phyloP scores from a whole-genome alignment of 2,113 vertebrate species.

The Salvelinus fontinalis region DNA sequence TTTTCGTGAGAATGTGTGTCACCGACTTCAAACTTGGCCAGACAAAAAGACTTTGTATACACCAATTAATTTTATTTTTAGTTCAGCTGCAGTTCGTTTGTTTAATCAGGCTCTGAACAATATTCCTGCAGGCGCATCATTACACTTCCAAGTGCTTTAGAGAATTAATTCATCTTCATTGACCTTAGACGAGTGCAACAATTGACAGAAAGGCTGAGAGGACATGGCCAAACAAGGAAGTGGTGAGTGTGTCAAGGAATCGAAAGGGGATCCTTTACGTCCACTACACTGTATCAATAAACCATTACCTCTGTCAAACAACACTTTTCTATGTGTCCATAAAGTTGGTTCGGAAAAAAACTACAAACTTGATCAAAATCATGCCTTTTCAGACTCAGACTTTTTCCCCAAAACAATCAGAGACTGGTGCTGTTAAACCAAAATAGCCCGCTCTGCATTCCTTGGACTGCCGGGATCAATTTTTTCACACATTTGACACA shows the following conservation, averaged over 20 bases:
- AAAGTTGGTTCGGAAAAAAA: background rate
- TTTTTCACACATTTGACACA: constrained; percentile 43
- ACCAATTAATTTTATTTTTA: constrained; percentile 9
- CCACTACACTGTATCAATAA: background rate
- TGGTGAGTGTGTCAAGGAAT: background rate
- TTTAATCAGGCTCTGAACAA: constrained; percentile 24
- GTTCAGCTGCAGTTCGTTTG: constrained; percentile 16
- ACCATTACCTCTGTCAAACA: background rate
- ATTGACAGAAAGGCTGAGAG: background rate
- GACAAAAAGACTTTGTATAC: background rate
- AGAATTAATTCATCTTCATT: constrained; percentile 3
- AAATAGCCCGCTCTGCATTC: constrained; percentile 14
- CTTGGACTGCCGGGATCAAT: constrained; percentile 9
- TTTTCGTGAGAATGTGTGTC: background rate
- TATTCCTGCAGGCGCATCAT: constrained; percentile 8
- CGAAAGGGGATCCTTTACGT: background rate
- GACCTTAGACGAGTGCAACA: background rate
- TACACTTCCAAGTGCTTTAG: constrained; percentile 11
- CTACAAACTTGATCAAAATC: background rate
- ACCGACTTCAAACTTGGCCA: constrained; percentile 15
- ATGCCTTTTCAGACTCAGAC: background rate
- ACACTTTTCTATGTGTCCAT: constrained; percentile 14
- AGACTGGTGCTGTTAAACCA: constrained; percentile 10
- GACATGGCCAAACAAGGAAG: constrained; percentile 35
- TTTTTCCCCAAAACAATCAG: constrained; percentile 18